These are phyloP conservation scores for Rhombomys opimus DNA, from an alignment of 2,113 vertebrate species.

Conservation along the genomic window DNA sequence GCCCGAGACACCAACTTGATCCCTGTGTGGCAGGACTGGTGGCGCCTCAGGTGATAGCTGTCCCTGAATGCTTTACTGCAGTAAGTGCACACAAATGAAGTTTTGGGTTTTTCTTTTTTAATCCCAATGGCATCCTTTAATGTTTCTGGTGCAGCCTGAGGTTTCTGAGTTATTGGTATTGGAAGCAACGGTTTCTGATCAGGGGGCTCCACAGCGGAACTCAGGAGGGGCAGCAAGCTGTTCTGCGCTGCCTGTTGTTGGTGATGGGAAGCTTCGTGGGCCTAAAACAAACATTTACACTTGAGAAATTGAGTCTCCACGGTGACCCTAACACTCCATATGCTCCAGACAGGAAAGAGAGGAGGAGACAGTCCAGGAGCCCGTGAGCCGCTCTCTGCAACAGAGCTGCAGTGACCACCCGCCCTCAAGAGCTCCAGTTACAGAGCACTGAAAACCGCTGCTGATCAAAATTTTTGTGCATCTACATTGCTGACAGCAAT, in stretches of 20 bases:
- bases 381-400: conserved; percentile 35
- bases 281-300: conserved; percentile 92
- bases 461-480: conserved; percentile 58
- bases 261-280: conserved; percentile 97
- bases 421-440: conserved; percentile 8
- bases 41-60: conserved; percentile 98
- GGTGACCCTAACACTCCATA: conserved; percentile 73
- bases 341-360: conserved; percentile 60
- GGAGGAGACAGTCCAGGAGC: conserved; percentile 61
- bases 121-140: conserved; percentile 95
- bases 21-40: conserved; percentile 98
- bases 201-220: conserved; percentile 94
- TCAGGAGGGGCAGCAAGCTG: conserved; percentile 96
- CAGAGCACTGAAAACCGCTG: conserved; percentile 59
- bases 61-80: conserved; percentile 99
- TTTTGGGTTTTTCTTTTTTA: conserved; percentile 99
- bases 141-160: conserved; percentile 93
- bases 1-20: conserved; percentile 98
- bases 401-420: conserved; percentile 36
- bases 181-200: conserved; percentile 98
- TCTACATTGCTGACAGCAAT: conserved; percentile 66
- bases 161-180: conserved; percentile 96
- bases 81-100: conserved; percentile 98
- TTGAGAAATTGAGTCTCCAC: conserved; percentile 81
- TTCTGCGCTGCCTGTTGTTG: conserved; percentile 97